phyloP scores from a whole-genome alignment of 2,797 vertebrate species.

The Alosa sapidissima region DNA sequence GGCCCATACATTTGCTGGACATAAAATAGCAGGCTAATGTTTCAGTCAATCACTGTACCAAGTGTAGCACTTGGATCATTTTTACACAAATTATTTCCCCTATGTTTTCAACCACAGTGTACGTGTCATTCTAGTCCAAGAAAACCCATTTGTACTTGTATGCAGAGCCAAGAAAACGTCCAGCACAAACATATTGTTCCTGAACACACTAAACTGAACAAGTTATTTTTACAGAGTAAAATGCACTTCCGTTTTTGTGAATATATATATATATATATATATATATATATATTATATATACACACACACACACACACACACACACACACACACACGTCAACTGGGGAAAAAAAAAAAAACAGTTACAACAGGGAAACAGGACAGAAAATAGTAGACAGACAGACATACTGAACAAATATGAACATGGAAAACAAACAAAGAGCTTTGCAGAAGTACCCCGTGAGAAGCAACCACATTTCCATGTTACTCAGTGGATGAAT shows the following conservation, averaged over 20 bases:
- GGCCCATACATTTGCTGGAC: background rate
- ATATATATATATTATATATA: too few species aligned
- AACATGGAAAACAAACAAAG: background rate
- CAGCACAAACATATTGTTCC: conserved; percentile 4
- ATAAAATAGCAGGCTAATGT: background rate
- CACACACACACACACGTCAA: too few species aligned
- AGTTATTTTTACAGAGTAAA: background rate
- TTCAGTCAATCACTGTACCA: background rate
- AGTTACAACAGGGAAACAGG: background rate
- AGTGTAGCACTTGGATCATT: background rate
- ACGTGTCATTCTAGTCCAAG: background rate
- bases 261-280: background rate
- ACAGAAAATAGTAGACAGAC: conserved; percentile 2
- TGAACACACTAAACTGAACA: background rate
- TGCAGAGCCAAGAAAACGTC: background rate
- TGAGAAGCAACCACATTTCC: background rate
- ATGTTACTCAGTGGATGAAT: background rate
- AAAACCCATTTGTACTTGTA: background rate
- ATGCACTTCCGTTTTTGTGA: background rate
- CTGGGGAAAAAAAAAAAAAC: background rate
- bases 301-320: too few species aligned
- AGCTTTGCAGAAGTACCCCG: background rate
- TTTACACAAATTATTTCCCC: background rate
- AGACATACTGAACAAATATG: background rate
- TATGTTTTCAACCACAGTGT: background rate